A percentile compares a stretch with the other conserved stretches of the same genome.
Evolutionary conservation across 2,797 vertebrate genomes (phyloP).

Genomic region (Leptoclinus maculatus): DNA sequence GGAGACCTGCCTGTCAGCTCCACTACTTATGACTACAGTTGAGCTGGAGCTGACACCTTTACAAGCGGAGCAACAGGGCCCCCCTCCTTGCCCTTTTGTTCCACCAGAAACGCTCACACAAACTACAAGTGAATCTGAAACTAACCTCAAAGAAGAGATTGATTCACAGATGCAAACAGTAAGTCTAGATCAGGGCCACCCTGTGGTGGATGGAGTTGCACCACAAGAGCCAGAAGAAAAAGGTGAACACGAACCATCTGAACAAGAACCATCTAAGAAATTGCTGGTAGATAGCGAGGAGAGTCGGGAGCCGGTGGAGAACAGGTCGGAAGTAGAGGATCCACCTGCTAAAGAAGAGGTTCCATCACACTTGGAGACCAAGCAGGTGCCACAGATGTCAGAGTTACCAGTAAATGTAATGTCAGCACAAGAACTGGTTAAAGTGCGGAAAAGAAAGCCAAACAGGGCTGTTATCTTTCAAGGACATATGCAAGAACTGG

Average conservation of each 20-base stretch:
- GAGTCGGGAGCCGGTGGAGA: conserved; percentile 24
- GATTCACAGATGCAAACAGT: conserved; percentile 41
- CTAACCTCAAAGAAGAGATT: conserved; percentile 28
- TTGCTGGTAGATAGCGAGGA: conserved; percentile 7
- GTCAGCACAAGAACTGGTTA: conserved; percentile 80
- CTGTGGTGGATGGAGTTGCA: conserved; percentile 14
- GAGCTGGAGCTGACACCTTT: conserved; percentile 66
- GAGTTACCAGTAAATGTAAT: conserved; percentile 70
- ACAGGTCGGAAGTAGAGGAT: conserved; percentile 19
- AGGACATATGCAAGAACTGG: conserved; percentile 74
- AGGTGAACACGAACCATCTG: conserved; percentile 12
- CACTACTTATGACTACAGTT: conserved; percentile 47
- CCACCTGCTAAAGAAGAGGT: conserved; percentile 31
- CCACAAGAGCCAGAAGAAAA: conserved; percentile 30
- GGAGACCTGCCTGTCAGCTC: conserved; percentile 33
- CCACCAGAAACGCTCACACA: conserved; percentile 49
- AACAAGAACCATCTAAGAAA: conserved; percentile 40
- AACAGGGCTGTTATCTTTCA: conserved; percentile 71
- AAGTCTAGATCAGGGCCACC: conserved; percentile 28
- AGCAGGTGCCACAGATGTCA: conserved; percentile 46
- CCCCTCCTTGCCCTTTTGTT: conserved; percentile 37
- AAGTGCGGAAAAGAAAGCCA: conserved; percentile 80
- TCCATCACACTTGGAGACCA: conserved; percentile 30
- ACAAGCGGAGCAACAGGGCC: conserved; percentile 60
- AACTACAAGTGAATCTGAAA: conserved; percentile 37